Evolutionary conservation across 1,140 invertebrate species (phyloP), one percentile per base, ranked within the genome.

Genomic region (Tetramorium parvispinum): DNA sequence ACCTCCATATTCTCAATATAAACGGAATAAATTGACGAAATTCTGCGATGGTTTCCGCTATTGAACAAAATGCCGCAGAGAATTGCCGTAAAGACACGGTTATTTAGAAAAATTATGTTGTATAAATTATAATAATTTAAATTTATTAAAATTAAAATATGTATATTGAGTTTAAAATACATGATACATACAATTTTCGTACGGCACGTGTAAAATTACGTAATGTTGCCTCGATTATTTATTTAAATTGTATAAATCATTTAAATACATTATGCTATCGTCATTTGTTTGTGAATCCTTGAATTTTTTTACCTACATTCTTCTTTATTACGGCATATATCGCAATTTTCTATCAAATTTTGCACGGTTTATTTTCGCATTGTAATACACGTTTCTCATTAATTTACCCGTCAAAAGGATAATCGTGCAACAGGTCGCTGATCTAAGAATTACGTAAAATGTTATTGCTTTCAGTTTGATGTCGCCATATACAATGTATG

Each of bases 261-360:
- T 11, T 49, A 59, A 75, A 75, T 46, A 24, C 11, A 6, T 73
- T 13, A 7, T 13, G 18, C 24, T 49, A 16, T 24, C 3, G 10
- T 57, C 0, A 3, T 13, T 40, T 59, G 18, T 57, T 66, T 79
- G 32, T 46, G 11, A 68, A 21, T 57, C 8, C n/a, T 46, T 21
- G 32, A 8, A 46, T 75, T 21, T 59, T 82, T 73, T 59, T 27
- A 75, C 43, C 27, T 49, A 83, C 18, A 21, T 83, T 37, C 24
- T 32, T 10, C 16, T 53, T 53, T 18, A 32, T 13, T n/a, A n/a
- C 0, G 3, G 1, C 5, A 4, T n/a, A 10, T 85, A 57, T 85
- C 27, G 73, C 18, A 85, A 78, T 53, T 27, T 65, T 78, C 53
- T 11, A 21, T 65, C 59, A 49, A 63, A 65, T 73, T 85, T 86